Evolutionary conservation across 2,113 vertebrate genomes (phyloP), one percentile per base, ranked within the genome.

Genomic region (Scatophagus argus): DNA sequence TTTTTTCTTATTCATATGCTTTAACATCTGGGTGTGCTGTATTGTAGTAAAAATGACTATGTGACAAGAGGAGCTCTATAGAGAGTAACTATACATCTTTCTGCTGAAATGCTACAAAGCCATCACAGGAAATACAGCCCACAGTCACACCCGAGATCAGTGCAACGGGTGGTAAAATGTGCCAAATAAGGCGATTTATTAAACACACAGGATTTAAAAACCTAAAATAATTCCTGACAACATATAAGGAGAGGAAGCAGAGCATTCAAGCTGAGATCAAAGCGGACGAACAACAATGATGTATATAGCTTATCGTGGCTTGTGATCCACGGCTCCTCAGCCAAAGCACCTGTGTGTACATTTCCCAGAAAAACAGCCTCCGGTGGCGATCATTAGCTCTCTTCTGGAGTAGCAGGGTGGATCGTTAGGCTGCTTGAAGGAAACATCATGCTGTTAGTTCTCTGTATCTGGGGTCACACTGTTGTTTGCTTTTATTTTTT

Each of bases 191-290:
- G 58, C 38, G 44, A 86, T 87, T 85, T 88, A 79, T 60, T 78
- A 87, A 89, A 86, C 87, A 83, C 67, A 73, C 31, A 67, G 77
- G 63, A 83, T 87, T 85, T 79, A 69, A 81, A 63, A 84, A 80
- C 29, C 73, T 78, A 61, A 86, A 82, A 74, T 86, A 79, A 89
- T 87, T 82, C 87, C 82, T 55, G 70, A 86, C 69, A 63, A 64
- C 58, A 68, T 16, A 34, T 47, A 58, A 72, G 77, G 68, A 86
- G 83, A 71, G 70, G 60, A 85, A 64, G 67, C 51, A 3, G 52
- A 3, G 36, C 41, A 74, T 84, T 87, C 81, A 77, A 74, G 74
- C 87, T 82, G 86, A 88, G 90, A 93, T 93, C 84, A 93, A 92
- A 93, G 92, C 55, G 4, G 0, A 1, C 3, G 19, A 80, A 75